Evolutionary conservation across 2,888 invertebrate genomes (phyloP), one percentile per base, ranked within the genome.

Genomic region (Notodonta dromedarius): DNA sequence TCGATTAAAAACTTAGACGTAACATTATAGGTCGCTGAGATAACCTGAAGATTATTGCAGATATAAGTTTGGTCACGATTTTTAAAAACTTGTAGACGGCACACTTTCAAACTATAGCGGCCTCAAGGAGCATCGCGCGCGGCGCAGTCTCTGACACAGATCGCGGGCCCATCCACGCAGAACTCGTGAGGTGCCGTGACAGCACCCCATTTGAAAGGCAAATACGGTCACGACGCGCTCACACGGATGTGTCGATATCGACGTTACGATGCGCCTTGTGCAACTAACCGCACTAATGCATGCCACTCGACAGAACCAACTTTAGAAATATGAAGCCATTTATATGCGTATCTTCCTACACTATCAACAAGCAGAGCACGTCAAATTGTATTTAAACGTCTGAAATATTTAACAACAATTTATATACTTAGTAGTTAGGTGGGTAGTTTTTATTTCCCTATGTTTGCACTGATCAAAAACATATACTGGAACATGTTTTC

Each of bases 161-260:
- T 89, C 82, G 82, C 78, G 73, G 58, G 79, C 80, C 79, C 86
- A 87, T 89, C 89, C 85, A 86, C 85, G 87, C 84, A 86, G 78
- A 84, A 83, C 83, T 91, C 90, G 89, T 90, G 90, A 86, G 86
- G 77, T 79, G 84, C 83, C 85, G 74, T 80, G 86, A 85, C 86
- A 86, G 83, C 83, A 80, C 72, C 80, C 84, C 80, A 89, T 90
- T 90, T 89, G 86, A 85, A 90, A 89, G 84, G 87, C 89, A 90
- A 90, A 89, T 88, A 83, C 83, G 84, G 86, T 89, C 91, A 90
- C 91, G 91, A 89, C 82, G 83, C 78, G 82, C 82, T 80, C 78
- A 82, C 80, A 76, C 85, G 79, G 81, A 83, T 81, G 79, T 78
- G 73, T 78, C 78, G 79, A 80, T 86, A 82, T 80, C 74, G 71